Percentiles rank a stretch among this genome's conserved stretches.
These are phyloP conservation scores for Sebastes cheni DNA, from an alignment of 2,797 vertebrate genomes.

Conservation along the genomic window DNA sequence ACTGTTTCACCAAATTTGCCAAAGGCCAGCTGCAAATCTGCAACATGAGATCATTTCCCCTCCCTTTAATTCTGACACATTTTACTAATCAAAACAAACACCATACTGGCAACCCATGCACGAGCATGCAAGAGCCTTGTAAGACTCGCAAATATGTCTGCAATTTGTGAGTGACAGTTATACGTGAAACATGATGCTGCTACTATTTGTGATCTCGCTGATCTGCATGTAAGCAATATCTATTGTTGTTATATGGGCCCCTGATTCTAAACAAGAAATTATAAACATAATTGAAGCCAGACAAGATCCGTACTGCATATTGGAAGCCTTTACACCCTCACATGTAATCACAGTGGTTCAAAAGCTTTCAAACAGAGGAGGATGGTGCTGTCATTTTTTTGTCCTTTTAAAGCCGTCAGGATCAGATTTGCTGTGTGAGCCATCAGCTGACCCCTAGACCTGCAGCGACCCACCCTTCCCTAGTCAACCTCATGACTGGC, in stretches of 20 bases:
- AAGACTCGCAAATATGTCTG: neutral
- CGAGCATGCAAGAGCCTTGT: neutral
- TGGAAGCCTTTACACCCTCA: neutral
- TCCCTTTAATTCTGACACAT: neutral
- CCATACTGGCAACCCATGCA: neutral
- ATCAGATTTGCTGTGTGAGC: constrained; percentile 41
- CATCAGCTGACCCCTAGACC: constrained; percentile 66
- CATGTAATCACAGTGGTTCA: neutral
- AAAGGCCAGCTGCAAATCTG: neutral
- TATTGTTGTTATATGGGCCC: neutral
- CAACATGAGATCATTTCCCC: neutral
- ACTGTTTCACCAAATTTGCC: neutral
- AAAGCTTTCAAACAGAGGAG: neutral
- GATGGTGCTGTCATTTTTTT: neutral
- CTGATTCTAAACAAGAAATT: neutral
- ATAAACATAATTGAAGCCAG: neutral
- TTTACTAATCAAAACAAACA: neutral
- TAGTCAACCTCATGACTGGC: constrained; percentile 64
- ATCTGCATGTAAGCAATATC: neutral
- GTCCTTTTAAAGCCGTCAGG: constrained; percentile 24
- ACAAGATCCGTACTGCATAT: neutral
- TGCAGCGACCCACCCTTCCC: constrained; percentile 48
- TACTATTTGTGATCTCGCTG: neutral
- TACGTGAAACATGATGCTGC: neutral
- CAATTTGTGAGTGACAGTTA: neutral